A percentile compares a stretch with the other conserved stretches of the same genome.
phyloP scores from a whole-genome alignment of 2,797 vertebrate species.

The Phrynocephalus forsythii region DNA sequence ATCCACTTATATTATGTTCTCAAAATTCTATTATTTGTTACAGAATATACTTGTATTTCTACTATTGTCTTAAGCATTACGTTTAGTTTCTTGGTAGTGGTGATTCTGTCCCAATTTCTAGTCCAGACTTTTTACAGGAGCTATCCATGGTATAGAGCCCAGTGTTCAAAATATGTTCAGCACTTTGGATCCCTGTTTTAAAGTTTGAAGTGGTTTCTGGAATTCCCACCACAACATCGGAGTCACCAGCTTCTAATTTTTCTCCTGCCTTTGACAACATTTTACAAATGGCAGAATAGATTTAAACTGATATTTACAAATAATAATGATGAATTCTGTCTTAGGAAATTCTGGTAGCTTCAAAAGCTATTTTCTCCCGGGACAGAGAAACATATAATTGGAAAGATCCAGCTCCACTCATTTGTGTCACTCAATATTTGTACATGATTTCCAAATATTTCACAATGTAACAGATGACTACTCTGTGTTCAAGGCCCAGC shows the following conservation, averaged over 20 bases:
- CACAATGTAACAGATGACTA: constrained; percentile 8
- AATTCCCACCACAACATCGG: no score
- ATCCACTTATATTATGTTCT: background rate
- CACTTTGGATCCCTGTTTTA: no score
- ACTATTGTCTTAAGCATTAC: background rate
- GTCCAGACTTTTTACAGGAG: no score
- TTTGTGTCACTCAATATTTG: background rate
- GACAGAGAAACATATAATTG: constrained; percentile 11
- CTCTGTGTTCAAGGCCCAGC: background rate
- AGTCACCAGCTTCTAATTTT: background rate
- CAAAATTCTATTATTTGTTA: background rate
- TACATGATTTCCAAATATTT: constrained; percentile 14
- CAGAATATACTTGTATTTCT: background rate
- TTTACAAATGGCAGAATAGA: background rate
- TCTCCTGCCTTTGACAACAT: background rate
- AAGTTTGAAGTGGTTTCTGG: no score
- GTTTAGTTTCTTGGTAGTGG: background rate
- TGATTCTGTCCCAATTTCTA: no score
- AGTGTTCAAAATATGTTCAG: no score
- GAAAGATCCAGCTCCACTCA: background rate
- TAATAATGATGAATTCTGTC: constrained; percentile 9
- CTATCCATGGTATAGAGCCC: no score
- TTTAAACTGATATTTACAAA: constrained; percentile 20
- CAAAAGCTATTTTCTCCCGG: background rate
- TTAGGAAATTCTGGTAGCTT: background rate